These are phyloP conservation scores for Latheticus oryzae DNA, from an alignment of 2,888 invertebrate species.

Conservation along the genomic window DNA sequence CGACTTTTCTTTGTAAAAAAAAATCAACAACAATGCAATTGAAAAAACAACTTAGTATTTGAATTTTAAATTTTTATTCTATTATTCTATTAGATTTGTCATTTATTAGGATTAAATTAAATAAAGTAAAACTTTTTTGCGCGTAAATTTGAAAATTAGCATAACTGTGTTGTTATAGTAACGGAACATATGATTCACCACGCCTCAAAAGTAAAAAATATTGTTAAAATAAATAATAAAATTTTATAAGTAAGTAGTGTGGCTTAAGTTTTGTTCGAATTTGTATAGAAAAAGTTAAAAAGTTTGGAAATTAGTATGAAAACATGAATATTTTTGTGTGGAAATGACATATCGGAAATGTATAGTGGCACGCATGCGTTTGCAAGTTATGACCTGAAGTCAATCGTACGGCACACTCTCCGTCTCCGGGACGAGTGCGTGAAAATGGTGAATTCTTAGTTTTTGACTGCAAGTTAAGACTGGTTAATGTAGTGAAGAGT, in stretches of 20 bases:
- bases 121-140: too few species aligned
- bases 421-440: slow-evolving; percentile 50
- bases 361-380: slow-evolving; percentile 47
- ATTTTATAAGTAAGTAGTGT: too few species aligned
- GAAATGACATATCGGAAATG: slow-evolving; percentile 48
- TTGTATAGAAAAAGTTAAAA: not conserved
- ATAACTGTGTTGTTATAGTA: slow-evolving; percentile 47
- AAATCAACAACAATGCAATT: too few species aligned
- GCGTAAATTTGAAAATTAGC: slow-evolving; percentile 41
- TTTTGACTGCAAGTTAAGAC: slow-evolving; percentile 44
- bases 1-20: too few species aligned
- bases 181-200: slow-evolving; percentile 55
- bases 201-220: slow-evolving; percentile 43
- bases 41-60: too few species aligned
- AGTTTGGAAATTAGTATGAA: not conserved
- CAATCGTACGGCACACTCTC: slow-evolving; percentile 55
- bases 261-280: too few species aligned
- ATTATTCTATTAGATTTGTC: too few species aligned
- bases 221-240: too few species aligned
- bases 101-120: too few species aligned
- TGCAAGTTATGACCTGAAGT: slow-evolving; percentile 51
- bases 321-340: slow-evolving; percentile 33
- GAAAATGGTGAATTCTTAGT: slow-evolving; percentile 54
- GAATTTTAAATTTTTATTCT: too few species aligned
- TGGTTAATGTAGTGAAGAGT: slow-evolving; percentile 33